Percentiles rank a stretch among this genome's conserved stretches.
These are phyloP conservation scores for Thysanoteuthis rhombus DNA, from an alignment of 2,888 invertebrate species.

Conservation along the genomic window DNA sequence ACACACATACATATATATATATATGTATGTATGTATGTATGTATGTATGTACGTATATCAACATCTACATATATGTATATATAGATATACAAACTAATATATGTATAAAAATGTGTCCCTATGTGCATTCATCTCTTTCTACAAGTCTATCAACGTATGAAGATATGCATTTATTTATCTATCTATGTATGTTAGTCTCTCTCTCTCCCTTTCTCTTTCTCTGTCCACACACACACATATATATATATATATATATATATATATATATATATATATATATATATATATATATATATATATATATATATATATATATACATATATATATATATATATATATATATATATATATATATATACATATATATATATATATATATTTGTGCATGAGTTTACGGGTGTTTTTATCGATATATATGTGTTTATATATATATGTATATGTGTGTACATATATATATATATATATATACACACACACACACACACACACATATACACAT, in stretches of 20 bases:
- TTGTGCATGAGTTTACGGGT: too few relatives aligned
- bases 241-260: not conserved
- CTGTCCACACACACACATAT: not conserved
- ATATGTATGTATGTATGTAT: not conserved
- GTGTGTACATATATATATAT: too few relatives aligned
- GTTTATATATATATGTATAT: not conserved
- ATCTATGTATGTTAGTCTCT: not conserved
- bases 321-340: not conserved
- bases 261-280: not conserved
- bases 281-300: not conserved
- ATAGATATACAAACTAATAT: not conserved
- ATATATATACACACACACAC: too few relatives aligned
- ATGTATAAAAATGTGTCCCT: not conserved
- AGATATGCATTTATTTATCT: not conserved
- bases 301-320: not conserved
- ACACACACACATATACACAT: too few relatives aligned
- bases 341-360: too few relatives aligned
- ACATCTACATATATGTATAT: not conserved
- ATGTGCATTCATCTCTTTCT: not conserved
- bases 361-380: too few relatives aligned
- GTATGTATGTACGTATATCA: not conserved
- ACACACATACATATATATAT: not conserved
- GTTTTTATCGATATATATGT: not conserved
- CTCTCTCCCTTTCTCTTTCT: accelerated
- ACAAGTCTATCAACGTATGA: not conserved